Conservation (phyloP, 2,888 invertebrate species). For the Sphecodes monilicornis region DNA sequence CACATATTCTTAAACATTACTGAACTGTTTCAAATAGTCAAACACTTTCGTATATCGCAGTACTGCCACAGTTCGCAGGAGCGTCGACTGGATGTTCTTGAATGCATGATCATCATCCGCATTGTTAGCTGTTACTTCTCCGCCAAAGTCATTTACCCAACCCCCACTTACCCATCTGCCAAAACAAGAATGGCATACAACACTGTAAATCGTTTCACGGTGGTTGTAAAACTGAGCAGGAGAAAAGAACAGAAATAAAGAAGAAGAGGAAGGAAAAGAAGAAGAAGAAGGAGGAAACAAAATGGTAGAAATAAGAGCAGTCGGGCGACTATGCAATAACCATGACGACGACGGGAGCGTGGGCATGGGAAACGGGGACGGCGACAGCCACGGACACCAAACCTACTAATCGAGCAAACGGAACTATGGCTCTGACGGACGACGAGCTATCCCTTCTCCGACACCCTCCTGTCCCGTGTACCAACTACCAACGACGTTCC, state of each 20-base stretch:
- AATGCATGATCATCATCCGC: background rate
- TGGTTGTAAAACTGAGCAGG: background rate
- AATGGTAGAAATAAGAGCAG: background rate
- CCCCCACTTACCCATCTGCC: background rate
- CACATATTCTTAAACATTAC: no score
- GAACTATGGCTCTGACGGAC: constrained; percentile 52
- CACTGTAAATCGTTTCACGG: background rate
- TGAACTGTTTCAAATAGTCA: no score
- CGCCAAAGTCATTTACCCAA: background rate
- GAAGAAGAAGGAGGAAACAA: background rate
- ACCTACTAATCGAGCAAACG: constrained; percentile 61
- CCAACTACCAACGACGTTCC: constrained; percentile 37
- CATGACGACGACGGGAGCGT: constrained; percentile 1
- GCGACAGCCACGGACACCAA: constrained; percentile 48
- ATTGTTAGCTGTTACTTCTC: constrained; percentile 2
- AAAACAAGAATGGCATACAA: background rate
- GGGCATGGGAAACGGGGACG: constrained; percentile 5
- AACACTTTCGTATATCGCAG: no score
- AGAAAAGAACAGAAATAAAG: background rate
- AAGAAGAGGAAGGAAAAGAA: background rate
- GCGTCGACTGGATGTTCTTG: background rate
- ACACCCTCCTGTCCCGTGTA: background rate
- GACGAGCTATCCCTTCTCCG: constrained; percentile 31
- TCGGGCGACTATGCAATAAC: constrained; percentile 18
- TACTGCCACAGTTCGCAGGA: no score